Conservation (phyloP, 2,888 invertebrate species). For the Carcina quercana region DNA sequence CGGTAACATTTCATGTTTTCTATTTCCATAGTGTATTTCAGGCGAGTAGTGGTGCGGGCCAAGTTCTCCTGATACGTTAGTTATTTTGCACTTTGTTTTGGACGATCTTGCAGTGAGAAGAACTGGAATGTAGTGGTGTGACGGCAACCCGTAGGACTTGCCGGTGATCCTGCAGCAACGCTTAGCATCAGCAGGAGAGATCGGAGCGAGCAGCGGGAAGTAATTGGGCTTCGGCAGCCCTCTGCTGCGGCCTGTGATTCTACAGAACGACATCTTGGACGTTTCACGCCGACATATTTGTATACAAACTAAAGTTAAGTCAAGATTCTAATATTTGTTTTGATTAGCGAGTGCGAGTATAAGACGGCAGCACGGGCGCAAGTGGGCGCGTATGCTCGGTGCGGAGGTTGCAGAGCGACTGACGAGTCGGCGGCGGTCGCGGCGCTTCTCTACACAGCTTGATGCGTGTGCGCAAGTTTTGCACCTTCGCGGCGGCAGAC, state of each 20-base stretch:
- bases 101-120: slow-evolving; percentile 70
- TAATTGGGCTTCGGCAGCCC: slow-evolving; percentile 88
- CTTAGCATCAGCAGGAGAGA: slow-evolving; percentile 88
- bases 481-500: slow-evolving; percentile 62
- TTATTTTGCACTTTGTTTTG: slow-evolving; percentile 76
- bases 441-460: slow-evolving; percentile 29
- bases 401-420: slow-evolving; percentile 52
- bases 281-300: slow-evolving; percentile 58
- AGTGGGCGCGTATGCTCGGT: slow-evolving; percentile 42
- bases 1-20: slow-evolving; percentile 78
- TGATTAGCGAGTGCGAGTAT: slow-evolving; percentile 31
- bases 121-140: slow-evolving; percentile 87
- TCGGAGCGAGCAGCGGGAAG: slow-evolving; percentile 85
- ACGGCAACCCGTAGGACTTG: slow-evolving; percentile 82
- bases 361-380: slow-evolving; percentile 32
- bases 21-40: slow-evolving; percentile 77
- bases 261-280: slow-evolving; percentile 80
- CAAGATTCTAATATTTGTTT: slow-evolving; percentile 23
- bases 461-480: slow-evolving; percentile 41
- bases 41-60: slow-evolving; percentile 77
- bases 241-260: slow-evolving; percentile 86
- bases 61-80: slow-evolving; percentile 76
- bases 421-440: slow-evolving; percentile 25
- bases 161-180: slow-evolving; percentile 86
- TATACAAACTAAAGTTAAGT: slow-evolving; percentile 42